Conservation (phyloP, 2,113 vertebrate species). For the Galbula dea region DNA sequence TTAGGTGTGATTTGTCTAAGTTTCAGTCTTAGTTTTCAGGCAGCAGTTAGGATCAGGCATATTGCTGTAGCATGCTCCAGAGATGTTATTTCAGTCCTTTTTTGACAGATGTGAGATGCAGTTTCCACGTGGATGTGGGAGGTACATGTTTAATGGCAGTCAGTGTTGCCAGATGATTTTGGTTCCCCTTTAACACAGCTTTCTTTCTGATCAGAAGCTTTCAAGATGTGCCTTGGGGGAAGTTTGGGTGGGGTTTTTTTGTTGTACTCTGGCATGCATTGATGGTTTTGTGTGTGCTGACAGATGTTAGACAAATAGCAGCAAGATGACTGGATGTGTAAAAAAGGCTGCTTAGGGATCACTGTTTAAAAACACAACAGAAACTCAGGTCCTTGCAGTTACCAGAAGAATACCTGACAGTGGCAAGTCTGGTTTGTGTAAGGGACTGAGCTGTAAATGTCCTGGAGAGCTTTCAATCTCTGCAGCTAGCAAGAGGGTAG, state of each 20-base stretch:
- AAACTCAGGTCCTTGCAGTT: fast-evolving
- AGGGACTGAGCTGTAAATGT: neutral
- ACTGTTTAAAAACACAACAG: neutral
- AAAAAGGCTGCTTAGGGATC: neutral
- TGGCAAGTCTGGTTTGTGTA: neutral
- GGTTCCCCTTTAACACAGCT: neutral
- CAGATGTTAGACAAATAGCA: neutral
- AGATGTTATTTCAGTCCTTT: neutral
- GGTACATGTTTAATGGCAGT: neutral
- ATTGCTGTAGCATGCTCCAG: neutral
- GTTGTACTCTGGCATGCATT: neutral
- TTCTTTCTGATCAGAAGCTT: neutral
- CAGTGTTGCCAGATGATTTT: neutral
- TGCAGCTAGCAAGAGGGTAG: neutral
- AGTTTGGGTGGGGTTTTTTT: neutral
- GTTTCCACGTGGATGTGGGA: neutral
- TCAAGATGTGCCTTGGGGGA: neutral
- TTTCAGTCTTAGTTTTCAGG: neutral
- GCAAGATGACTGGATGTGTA: neutral
- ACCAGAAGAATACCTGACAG: neutral
- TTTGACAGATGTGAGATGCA: neutral
- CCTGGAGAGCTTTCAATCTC: neutral
- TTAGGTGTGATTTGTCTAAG: neutral
- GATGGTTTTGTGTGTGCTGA: neutral
- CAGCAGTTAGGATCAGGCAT: neutral